Percentiles rank a stretch among this genome's conserved stretches.
Evolutionary conservation across 2,888 invertebrate species (phyloP).

Genomic region (Dynastes hyllus): DNA sequence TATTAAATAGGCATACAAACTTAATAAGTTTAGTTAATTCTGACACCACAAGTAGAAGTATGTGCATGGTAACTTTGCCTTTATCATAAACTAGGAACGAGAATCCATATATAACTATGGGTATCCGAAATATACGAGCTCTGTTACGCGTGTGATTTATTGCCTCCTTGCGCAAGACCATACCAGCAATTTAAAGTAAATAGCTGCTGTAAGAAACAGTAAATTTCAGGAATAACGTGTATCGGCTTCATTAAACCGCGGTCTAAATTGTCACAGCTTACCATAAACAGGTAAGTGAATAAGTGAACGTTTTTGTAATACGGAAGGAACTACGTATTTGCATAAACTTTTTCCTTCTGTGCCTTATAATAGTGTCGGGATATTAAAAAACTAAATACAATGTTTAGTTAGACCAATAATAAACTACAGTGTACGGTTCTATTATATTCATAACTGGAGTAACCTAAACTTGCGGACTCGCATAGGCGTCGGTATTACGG

Average conservation of each 20-base stretch:
- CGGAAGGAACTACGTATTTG: constrained; percentile 3
- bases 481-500: no score
- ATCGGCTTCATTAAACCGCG: constrained; percentile 29
- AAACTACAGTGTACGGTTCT: no score
- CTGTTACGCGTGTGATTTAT: constrained; percentile 35
- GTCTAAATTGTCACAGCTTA: constrained; percentile 24
- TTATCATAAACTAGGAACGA: background rate
- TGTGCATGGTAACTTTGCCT: background rate
- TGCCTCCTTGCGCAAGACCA: background rate
- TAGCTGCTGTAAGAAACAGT: constrained; percentile 29
- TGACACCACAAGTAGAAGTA: background rate
- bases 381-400: background rate
- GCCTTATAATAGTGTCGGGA: background rate
- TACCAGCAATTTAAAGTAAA: constrained; percentile 31
- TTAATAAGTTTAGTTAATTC: background rate
- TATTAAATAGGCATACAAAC: background rate
- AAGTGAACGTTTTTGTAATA: constrained; percentile 10
- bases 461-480: no score
- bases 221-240: constrained; percentile 36
- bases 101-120: background rate
- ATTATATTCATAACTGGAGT: background rate
- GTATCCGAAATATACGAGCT: background rate
- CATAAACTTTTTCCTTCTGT: constrained; percentile 6
- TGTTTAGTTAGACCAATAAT: no score
- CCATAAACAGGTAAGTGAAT: constrained; percentile 16